These are phyloP conservation scores for Python bivittatus DNA, from an alignment of 2,113 vertebrate genomes.

Conservation along the genomic window DNA sequence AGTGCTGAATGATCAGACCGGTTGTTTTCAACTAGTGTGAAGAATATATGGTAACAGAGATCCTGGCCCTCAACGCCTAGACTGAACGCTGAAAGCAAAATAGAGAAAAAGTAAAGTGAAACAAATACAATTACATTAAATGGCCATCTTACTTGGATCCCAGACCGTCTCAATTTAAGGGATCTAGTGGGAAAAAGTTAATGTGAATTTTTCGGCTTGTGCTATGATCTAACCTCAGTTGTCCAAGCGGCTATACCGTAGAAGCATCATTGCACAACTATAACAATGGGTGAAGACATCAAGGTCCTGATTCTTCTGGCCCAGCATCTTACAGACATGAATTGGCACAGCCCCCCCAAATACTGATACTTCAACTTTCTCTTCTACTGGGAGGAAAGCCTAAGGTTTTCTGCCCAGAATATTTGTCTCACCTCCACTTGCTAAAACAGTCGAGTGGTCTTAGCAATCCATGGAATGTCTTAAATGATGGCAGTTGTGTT, in stretches of 20 bases:
- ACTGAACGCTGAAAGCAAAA: background rate
- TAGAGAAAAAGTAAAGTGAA: background rate
- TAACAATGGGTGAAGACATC: background rate
- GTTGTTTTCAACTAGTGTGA: background rate
- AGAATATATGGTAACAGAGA: background rate
- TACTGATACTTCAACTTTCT: background rate
- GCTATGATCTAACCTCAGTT: background rate
- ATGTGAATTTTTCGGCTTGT: background rate
- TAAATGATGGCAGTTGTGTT: background rate
- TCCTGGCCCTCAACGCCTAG: background rate
- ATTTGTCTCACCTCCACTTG: background rate
- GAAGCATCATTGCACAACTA: background rate
- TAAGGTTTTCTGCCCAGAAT: background rate
- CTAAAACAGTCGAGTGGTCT: background rate
- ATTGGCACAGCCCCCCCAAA: background rate
- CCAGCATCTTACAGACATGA: background rate
- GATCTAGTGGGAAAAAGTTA: background rate
- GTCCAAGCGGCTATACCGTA: background rate
- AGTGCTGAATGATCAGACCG: background rate
- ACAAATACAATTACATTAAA: background rate
- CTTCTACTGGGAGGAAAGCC: background rate
- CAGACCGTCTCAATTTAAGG: background rate
- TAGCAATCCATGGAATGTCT: background rate
- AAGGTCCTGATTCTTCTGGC: background rate
- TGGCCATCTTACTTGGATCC: background rate